Percentiles rank a stretch among this genome's conserved stretches.
Evolutionary conservation across 2,888 invertebrate species (phyloP).

Genomic region (Cheilosia impressa): DNA sequence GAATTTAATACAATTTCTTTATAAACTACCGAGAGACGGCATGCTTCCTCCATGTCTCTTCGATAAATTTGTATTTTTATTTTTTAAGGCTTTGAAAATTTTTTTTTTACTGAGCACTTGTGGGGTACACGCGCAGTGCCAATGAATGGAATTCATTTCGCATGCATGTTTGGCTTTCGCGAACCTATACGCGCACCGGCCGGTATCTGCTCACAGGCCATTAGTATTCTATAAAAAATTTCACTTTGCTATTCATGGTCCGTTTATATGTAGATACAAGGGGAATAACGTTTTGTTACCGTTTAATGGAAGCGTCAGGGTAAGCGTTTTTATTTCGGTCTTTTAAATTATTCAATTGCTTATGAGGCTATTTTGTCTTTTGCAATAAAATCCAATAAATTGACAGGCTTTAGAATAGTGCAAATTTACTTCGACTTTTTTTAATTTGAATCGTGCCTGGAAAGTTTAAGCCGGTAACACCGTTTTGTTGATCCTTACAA

Average conservation of each 20-base stretch:
- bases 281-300: slow-evolving; percentile 36
- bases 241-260: slow-evolving; percentile 33
- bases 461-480: too few species aligned
- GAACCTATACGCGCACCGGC: background rate
- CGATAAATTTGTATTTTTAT: background rate
- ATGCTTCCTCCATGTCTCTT: background rate
- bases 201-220: slow-evolving; percentile 7
- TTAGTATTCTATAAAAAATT: slow-evolving; percentile 48
- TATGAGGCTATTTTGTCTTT: background rate
- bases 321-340: background rate
- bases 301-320: slow-evolving; percentile 38
- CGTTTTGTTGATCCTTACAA: too few species aligned
- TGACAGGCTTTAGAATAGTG: too few species aligned
- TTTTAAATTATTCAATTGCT: background rate
- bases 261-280: slow-evolving; percentile 21
- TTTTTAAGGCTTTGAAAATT: background rate
- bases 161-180: slow-evolving; percentile 26
- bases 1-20: slow-evolving; percentile 30
- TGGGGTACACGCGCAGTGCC: background rate
- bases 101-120: background rate
- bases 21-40: background rate
- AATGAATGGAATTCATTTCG: slow-evolving; percentile 40
- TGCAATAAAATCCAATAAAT: background rate
- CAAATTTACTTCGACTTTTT: too few species aligned
- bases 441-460: too few species aligned